Conservation (phyloP, 2,797 vertebrate genomes). For the Peromyscus melanophrys region DNA sequence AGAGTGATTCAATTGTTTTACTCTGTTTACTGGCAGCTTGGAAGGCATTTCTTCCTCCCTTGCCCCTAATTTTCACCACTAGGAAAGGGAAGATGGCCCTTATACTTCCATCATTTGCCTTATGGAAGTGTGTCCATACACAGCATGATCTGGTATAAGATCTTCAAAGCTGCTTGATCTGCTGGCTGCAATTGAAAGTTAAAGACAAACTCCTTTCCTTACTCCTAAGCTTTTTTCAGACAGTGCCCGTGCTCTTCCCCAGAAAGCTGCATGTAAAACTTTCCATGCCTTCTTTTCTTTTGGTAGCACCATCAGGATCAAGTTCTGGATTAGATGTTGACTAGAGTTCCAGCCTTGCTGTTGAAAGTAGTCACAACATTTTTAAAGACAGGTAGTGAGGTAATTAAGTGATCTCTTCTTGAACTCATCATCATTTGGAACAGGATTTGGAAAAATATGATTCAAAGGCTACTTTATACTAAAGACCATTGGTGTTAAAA, state of each 20-base stretch:
- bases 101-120: accelerated
- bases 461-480: background rate
- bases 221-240: background rate
- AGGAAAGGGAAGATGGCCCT: background rate
- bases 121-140: background rate
- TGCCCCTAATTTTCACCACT: background rate
- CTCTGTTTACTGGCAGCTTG: background rate
- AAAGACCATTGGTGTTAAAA: background rate
- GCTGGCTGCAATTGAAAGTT: background rate
- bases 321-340: background rate
- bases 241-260: background rate
- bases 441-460: background rate
- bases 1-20: background rate
- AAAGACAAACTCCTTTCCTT: background rate
- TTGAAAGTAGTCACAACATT: background rate
- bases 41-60: background rate
- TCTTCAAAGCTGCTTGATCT: accelerated
- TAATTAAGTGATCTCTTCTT: background rate
- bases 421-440: background rate
- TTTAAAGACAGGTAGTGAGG: background rate
- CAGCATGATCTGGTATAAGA: background rate
- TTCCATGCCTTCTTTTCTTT: background rate
- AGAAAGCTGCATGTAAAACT: background rate
- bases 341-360: background rate
- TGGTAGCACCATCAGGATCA: background rate